Evolutionary conservation across 2,113 vertebrate genomes (phyloP).

Genomic region (Neoarius graeffei): DNA sequence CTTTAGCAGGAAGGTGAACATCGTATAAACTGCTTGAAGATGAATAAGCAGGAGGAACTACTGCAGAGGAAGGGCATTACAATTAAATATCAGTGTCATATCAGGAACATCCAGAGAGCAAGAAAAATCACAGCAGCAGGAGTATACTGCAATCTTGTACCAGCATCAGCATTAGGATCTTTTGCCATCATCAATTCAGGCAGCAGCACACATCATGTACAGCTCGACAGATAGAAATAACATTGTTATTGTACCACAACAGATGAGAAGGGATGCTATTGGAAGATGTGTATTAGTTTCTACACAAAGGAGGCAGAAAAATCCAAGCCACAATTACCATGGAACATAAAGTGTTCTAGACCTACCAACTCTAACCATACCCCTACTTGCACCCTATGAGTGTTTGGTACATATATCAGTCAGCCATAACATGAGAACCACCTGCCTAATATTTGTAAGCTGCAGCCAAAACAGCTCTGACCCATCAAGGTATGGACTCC

Average conservation of each 20-base stretch:
- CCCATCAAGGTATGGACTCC: no score
- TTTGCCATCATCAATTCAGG: not conserved
- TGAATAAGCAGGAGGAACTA: not conserved
- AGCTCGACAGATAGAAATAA: not conserved
- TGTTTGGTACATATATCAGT: not conserved
- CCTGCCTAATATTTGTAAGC: no score
- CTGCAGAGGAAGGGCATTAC: not conserved
- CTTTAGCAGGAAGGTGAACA: not conserved
- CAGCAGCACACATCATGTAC: not conserved
- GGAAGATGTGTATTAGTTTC: not conserved
- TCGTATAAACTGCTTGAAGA: not conserved
- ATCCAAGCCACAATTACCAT: not conserved
- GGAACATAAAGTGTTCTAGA: not conserved
- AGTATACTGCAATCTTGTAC: not conserved
- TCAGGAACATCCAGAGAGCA: not conserved
- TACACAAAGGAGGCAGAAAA: not conserved
- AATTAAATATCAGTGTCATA: not conserved
- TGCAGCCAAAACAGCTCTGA: no score
- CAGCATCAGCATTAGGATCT: not conserved
- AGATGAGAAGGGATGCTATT: not conserved
- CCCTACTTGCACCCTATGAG: not conserved
- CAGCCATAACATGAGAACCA: no score
- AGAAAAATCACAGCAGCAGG: not conserved
- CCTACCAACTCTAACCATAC: not conserved
- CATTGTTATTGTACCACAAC: not conserved